Percentiles rank a stretch among this genome's conserved stretches.
Conservation (phyloP, 2,113 vertebrate species). For the Riparia riparia region DNA sequence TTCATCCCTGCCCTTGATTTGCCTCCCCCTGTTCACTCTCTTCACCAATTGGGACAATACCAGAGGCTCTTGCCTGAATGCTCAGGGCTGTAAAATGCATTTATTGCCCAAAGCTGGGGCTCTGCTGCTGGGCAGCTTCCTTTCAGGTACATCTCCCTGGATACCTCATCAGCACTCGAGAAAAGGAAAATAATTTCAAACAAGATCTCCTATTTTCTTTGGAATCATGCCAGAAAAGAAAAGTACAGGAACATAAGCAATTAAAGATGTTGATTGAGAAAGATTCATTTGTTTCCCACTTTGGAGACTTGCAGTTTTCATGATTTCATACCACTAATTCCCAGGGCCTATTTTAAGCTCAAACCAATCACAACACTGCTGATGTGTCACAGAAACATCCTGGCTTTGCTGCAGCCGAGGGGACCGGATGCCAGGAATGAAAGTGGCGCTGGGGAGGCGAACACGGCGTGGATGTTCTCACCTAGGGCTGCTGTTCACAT, state of each 20-base stretch:
- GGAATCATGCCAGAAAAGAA: background rate
- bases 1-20: background rate
- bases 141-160: background rate
- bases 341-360: constrained; percentile 58
- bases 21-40: background rate
- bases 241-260: constrained; percentile 28
- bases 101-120: background rate
- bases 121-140: background rate
- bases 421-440: background rate
- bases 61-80: background rate
- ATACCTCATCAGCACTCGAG: background rate
- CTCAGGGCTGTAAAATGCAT: background rate
- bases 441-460: background rate
- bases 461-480: background rate
- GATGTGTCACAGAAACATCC: constrained; percentile 51
- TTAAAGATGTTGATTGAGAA: constrained; percentile 46
- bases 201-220: background rate
- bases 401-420: constrained; percentile 43
- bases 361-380: constrained; percentile 44
- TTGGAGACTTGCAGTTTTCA: constrained; percentile 6
- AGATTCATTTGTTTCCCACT: constrained; percentile 19
- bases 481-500: background rate
- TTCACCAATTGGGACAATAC: background rate
- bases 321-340: constrained; percentile 56
- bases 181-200: constrained; percentile 1